Conservation (phyloP, 2,797 vertebrate species). For the Scomberomorus guttatus region DNA sequence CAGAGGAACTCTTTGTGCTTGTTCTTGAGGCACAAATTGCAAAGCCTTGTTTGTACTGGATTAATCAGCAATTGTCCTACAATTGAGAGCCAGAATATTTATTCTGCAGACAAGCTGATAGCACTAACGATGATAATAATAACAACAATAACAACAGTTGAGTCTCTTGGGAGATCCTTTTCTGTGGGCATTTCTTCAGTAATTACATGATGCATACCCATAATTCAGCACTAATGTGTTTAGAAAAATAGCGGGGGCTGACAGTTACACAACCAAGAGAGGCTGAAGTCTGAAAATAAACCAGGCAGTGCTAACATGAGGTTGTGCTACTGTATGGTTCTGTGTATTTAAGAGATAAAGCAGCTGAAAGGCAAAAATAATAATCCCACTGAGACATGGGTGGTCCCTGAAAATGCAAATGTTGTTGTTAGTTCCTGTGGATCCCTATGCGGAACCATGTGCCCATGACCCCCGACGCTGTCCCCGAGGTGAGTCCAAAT, state of each 20-base stretch:
- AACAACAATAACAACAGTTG: conserved; percentile 77
- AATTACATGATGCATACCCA: conserved; percentile 80
- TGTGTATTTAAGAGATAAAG: conserved; percentile 66
- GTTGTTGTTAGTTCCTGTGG: conserved; percentile 38
- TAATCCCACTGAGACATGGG: conserved; percentile 54
- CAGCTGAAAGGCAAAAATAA: conserved; percentile 52
- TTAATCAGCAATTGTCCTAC: conserved; percentile 75
- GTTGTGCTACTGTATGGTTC: conserved; percentile 27
- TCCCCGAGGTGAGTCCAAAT: conserved; percentile 66
- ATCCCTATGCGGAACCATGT: conserved; percentile 20
- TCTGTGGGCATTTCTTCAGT: conserved; percentile 76
- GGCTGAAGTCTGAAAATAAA: conserved; percentile 75
- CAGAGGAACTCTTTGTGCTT: conserved; percentile 50
- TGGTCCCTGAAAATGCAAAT: conserved; percentile 63
- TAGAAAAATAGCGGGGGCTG: conserved; percentile 72
- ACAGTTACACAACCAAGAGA: conserved; percentile 68
- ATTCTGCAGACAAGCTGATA: conserved; percentile 74
- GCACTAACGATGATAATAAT: conserved; percentile 81
- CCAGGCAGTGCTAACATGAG: conserved; percentile 50
- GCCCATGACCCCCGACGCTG: conserved; percentile 21
- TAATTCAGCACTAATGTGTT: conserved; percentile 79
- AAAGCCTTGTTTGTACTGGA: conserved; percentile 71
- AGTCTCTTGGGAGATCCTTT: conserved; percentile 73
- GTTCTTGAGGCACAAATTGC: conserved; percentile 60
- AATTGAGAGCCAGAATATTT: conserved; percentile 72